Evolutionary conservation across 2,113 vertebrate genomes (phyloP), one percentile per base, ranked within the genome.

Genomic region (Stomatorhinus ivindoensis): DNA sequence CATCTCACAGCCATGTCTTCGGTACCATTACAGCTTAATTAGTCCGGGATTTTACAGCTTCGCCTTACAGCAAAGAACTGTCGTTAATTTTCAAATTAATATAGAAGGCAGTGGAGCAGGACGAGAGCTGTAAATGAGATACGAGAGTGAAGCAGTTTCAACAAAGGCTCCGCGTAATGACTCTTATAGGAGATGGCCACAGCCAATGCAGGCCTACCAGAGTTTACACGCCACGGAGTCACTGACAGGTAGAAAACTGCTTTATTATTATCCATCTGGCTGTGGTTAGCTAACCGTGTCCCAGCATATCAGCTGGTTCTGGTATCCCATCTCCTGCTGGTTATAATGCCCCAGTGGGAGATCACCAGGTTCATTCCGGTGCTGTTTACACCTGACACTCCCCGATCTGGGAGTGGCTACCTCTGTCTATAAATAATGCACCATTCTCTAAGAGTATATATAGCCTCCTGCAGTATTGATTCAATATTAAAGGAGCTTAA

Each of bases 41-140:
- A 91, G 61, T 87, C 84, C 61, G 46, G 89, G 86, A 89, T 90
- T 91, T 91, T 92, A 92, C 92, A 90, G 90, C 89, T 92, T 91
- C 89, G 90, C 92, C 89, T 39, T 7, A 50, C 93, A 94, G 93
- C 89, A 91, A 88, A 31, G 84, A 90, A 90, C 90, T 92, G 92
- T 91, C 90, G 93, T 92, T 93, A 92, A 94, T 94, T 94, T 93
- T 93, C 91, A 93, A 92, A 92, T 93, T 94, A 94, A 94, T 92
- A 88, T 65, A 91, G 91, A 92, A 87, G 92, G 91, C 51, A 88
- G 90, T 89, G 88, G 92, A 93, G 89, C 92, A 93, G 91, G 91
- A 92, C 90, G 88, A 89, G 91, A 92, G 89, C 61, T 93, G 92
- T 89, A 94, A 94, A 93, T 91, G 90, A 93, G 92, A 93, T 90